Evolutionary conservation across 2,113 vertebrate genomes (phyloP).

Genomic region (Crocuta crocuta): DNA sequence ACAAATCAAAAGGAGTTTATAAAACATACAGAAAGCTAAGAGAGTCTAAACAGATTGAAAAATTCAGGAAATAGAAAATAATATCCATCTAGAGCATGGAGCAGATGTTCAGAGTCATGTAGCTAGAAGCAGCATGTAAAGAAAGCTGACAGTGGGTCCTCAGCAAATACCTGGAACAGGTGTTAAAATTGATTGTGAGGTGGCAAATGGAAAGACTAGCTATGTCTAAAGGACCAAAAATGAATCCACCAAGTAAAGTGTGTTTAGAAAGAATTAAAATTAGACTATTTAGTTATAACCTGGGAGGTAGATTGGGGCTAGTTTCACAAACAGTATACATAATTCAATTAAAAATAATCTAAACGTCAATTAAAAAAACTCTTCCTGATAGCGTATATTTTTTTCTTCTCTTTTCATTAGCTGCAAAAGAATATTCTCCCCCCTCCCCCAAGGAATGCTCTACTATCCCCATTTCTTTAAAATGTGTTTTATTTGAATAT

Average conservation of each 20-base stretch:
- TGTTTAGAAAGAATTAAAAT: neutral
- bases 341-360: neutral
- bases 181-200: neutral
- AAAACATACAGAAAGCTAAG: neutral
- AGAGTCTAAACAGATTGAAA: neutral
- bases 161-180: neutral
- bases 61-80: neutral
- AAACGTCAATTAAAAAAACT: neutral
- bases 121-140: neutral
- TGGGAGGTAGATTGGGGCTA: neutral
- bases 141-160: neutral
- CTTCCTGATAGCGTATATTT: neutral
- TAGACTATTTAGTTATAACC: neutral
- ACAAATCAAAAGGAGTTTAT: neutral
- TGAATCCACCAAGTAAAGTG: neutral
- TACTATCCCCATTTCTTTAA: neutral
- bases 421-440: neutral
- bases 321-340: neutral
- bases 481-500: neutral
- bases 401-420: neutral
- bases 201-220: neutral
- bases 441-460: neutral
- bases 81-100: neutral
- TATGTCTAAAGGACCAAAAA: neutral
- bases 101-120: neutral